Conservation (phyloP, 2,888 invertebrate genomes). For the Panopea generosa region DNA sequence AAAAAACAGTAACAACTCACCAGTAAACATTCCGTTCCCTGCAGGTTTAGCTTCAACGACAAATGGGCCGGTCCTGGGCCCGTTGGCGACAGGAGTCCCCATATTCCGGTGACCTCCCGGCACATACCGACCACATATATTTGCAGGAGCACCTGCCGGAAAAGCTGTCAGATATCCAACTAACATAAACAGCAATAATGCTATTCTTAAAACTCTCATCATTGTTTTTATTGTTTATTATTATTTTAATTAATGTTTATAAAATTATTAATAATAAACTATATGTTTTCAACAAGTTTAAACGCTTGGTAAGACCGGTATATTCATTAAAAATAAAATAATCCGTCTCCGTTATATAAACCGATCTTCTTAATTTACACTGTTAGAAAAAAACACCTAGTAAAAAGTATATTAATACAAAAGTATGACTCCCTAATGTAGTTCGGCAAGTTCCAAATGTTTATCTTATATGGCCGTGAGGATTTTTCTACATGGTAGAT, state of each 20-base stretch:
- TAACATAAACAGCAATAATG: conserved; percentile 11
- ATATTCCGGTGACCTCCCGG: conserved; percentile 53
- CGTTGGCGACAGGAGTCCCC: conserved; percentile 44
- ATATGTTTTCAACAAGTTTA: too few relatives aligned
- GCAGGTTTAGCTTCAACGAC: conserved; percentile 16
- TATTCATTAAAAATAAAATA: too few relatives aligned
- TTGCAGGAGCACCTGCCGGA: conserved; percentile 52
- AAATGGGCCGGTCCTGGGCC: conserved; percentile 49
- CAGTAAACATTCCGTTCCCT: conserved; percentile 41
- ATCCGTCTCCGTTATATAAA: too few relatives aligned
- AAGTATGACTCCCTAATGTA: too few relatives aligned
- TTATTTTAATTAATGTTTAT: background rate
- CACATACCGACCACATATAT: conserved; percentile 54
- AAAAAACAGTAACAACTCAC: too few relatives aligned
- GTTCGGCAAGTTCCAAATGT: too few relatives aligned
- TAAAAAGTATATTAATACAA: too few relatives aligned
- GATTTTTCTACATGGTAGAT: too few relatives aligned
- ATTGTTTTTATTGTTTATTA: background rate
- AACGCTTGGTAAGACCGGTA: too few relatives aligned
- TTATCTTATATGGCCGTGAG: background rate
- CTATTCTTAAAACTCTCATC: background rate
- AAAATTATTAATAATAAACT: too few relatives aligned
- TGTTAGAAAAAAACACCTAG: too few relatives aligned
- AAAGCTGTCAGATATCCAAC: conserved; percentile 26
- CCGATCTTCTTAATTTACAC: too few relatives aligned